These are phyloP conservation scores for Rhinopomastus cyanomelas DNA, from an alignment of 2,113 vertebrate genomes.

Conservation along the genomic window DNA sequence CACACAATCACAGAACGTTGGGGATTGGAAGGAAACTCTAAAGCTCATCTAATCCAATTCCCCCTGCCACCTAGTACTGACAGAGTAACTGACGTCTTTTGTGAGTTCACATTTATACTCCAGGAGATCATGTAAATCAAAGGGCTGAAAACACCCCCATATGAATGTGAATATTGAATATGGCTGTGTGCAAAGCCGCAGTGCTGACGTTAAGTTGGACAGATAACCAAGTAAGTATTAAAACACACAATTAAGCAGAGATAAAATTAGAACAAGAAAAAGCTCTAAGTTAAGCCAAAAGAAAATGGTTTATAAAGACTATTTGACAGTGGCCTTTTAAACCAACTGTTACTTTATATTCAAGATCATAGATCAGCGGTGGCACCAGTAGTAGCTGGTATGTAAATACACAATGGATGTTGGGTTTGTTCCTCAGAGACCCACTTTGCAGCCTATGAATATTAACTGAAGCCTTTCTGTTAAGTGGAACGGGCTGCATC, in stretches of 20 bases:
- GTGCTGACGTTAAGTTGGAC: not conserved
- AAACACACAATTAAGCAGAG: conserved; percentile 8
- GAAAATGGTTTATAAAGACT: conserved; percentile 3
- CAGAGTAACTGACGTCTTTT: not conserved
- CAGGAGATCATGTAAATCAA: conserved; percentile 15
- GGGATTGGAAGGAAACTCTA: no score
- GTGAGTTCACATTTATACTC: not conserved
- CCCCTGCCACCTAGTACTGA: not conserved
- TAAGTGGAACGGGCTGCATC: not conserved
- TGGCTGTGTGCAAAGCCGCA: not conserved
- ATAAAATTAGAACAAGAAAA: conserved; percentile 22
- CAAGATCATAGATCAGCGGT: not conserved
- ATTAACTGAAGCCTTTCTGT: not conserved
- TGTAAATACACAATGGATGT: not conserved
- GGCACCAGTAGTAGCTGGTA: not conserved
- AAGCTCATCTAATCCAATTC: no score
- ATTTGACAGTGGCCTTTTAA: not conserved
- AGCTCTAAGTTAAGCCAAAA: not conserved
- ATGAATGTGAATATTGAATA: conserved; percentile 19
- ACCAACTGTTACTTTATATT: not conserved
- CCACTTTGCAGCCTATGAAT: not conserved
- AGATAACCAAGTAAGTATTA: conserved; percentile 44
- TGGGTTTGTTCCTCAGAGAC: not conserved
- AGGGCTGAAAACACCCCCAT: conserved; percentile 24
- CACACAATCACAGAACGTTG: no score